Base-by-base conservation (phyloP, 2,888 invertebrate genomes). In the Xestia xanthographa region DNA sequence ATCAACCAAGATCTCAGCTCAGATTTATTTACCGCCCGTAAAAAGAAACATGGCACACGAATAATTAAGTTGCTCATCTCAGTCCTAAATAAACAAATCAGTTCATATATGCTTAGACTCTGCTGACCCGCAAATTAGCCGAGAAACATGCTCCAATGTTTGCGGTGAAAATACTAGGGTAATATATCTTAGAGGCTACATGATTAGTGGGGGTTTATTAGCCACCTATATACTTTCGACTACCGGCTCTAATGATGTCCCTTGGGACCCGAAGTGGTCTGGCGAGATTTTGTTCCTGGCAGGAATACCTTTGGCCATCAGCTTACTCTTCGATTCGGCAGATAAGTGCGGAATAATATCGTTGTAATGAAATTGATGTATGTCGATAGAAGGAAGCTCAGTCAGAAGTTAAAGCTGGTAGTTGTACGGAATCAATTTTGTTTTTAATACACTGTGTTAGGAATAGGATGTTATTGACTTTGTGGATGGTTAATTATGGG, bases 51-150 rank as follows among this genome's bases (percentile, higher is more conserved):
- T 43, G 77, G 69, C 45, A 72, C 45, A 72, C 65, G 34, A 76
- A 84, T 86, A 79, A 84, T 87, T 86, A 82, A 82, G 75, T 86
- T 83, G 69, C 72, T 88, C 87, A 83, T 87, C 79, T 77, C 66
- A 63, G 65, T 88, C 88, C 87, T 88, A 87, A 88, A 56, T 76
- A 79, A 84, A 86, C 81, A 87, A 80, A 86, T 84, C 86, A 79
- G 74, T 73, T 34, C 38, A 75, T 73, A 71, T 85, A 81, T 78
- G 72, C 67, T 85, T 69, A 67, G 77, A 68, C 50, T 56, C 67
- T 79, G 68, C 77, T 84, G 82, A 78, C 88, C 85, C 65, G 68
- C 56, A 77, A 82, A 88, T 84, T 88, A 78, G 62, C 63, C 66
- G 45, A 62, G 73, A 65, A 76, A 78, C 76, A 77, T 75, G 71